phyloP scores from a whole-genome alignment of 2,113 vertebrate species.

The Budorcas taxicolor region DNA sequence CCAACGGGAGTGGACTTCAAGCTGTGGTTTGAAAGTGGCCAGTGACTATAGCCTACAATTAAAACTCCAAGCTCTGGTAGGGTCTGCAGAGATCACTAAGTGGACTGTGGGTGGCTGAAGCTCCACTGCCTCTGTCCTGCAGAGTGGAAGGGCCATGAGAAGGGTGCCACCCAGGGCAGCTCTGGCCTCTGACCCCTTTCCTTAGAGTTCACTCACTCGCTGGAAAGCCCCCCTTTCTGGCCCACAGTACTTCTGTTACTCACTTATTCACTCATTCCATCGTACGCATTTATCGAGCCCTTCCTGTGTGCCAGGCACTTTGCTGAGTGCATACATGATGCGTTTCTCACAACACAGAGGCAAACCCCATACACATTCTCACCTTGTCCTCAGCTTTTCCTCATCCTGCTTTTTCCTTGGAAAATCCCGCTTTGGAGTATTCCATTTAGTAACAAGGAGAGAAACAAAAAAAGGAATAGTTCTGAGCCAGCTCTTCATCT shows the following conservation, averaged over 20 bases:
- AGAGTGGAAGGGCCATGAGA: background rate
- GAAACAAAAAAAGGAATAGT: background rate
- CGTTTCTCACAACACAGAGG: background rate
- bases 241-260: background rate
- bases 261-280: background rate
- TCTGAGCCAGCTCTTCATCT: background rate
- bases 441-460: background rate
- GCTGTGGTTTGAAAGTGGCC: background rate
- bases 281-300: background rate
- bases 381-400: background rate
- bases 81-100: background rate
- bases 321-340: background rate
- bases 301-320: background rate
- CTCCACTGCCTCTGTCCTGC: background rate
- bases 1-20: background rate
- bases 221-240: background rate
- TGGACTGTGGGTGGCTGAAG: background rate
- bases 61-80: background rate
- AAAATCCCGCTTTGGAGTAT: background rate
- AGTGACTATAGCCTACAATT: background rate
- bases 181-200: background rate
- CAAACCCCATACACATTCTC: background rate
- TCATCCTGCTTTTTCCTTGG: background rate
- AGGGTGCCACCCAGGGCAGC: background rate
- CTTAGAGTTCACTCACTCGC: background rate